phyloP scores from a whole-genome alignment of 2,113 vertebrate genomes.

The Lophura nycthemera region DNA sequence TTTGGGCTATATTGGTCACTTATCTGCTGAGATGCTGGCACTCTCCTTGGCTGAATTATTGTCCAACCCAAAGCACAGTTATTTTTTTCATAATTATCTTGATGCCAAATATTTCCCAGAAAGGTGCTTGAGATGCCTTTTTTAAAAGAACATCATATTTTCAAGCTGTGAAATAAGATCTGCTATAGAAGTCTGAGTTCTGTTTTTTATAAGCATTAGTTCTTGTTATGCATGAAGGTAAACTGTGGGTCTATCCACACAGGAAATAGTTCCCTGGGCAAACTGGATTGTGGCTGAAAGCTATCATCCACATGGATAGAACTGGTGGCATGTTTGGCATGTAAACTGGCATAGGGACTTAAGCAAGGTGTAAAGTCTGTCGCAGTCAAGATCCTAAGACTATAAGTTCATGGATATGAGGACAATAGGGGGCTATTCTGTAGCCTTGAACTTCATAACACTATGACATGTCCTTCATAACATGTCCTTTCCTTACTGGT shows the following conservation, averaged over 20 bases:
- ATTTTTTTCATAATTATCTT: slow-evolving; percentile 24
- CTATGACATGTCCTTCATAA: too few relatives aligned
- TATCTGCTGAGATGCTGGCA: slow-evolving; percentile 11
- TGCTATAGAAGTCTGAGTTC: background rate
- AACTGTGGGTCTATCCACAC: background rate
- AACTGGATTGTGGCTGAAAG: background rate
- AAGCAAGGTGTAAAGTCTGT: background rate
- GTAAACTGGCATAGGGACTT: background rate
- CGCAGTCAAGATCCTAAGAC: background rate
- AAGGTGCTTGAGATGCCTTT: background rate
- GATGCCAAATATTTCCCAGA: slow-evolving; percentile 4
- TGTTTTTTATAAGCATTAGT: background rate
- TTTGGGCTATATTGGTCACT: background rate
- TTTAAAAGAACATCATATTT: background rate
- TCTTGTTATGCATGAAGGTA: background rate
- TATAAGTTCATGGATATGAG: background rate
- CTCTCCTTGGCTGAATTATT: slow-evolving; percentile 18
- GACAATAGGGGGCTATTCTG: background rate
- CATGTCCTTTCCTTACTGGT: background rate
- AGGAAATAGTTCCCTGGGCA: background rate
- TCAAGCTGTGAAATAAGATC: background rate
- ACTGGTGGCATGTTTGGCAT: background rate
- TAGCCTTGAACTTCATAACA: background rate
- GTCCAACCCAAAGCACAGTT: background rate
- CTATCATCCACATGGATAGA: background rate